Base-by-base conservation (phyloP, 2,888 invertebrate genomes). In the Homarus gammarus region DNA sequence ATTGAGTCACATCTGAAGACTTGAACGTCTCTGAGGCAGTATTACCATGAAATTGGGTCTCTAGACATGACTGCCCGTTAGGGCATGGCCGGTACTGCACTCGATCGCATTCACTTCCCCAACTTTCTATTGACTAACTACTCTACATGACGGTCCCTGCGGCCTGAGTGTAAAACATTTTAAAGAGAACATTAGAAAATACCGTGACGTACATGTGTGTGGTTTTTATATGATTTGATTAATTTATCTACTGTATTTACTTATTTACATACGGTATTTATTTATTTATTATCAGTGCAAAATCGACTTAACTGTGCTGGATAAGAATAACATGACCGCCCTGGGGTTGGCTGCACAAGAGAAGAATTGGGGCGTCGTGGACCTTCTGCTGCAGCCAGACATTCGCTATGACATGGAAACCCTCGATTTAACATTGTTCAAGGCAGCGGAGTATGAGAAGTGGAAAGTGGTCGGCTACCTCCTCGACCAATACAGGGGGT, bases 311-410 rank as follows among this genome's bases (percentile, higher is more conserved):
- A 73, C 73, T 38, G 12, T 73, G 15, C 36, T 38, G 22, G 73
- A 73, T n/a, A n/a, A 73, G 0, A 40, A 40, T 1, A 27, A 27
- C 73, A 5, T 36, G 38, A 73, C 73, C 2, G 73, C 73, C 3
- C 38, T 73, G 10, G 36, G n/a, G 18, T 22, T 73, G 5, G 73
- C 73, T 18, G 73, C 73, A 36, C 73, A 40, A 40, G 73, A 73
- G 73, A 73, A 38, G 18, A 22, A 40, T 38, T 73, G 73, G 73
- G 12, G 18, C n/a, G 38, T 73, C 73, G 22, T 73, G 22, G 6
- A 22, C 22, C 73, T 73, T 18, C 38, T 73, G 38, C 38, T 73
- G 38, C 36, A 1, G 73, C 73, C 15, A 0, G 22, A 73, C 22
- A 38, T 38, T 5, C 36, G 15, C 22, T 73, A 73, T 40, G 73